phyloP scores from a whole-genome alignment of 1,140 invertebrate genomes.

The Tribolium madens region DNA sequence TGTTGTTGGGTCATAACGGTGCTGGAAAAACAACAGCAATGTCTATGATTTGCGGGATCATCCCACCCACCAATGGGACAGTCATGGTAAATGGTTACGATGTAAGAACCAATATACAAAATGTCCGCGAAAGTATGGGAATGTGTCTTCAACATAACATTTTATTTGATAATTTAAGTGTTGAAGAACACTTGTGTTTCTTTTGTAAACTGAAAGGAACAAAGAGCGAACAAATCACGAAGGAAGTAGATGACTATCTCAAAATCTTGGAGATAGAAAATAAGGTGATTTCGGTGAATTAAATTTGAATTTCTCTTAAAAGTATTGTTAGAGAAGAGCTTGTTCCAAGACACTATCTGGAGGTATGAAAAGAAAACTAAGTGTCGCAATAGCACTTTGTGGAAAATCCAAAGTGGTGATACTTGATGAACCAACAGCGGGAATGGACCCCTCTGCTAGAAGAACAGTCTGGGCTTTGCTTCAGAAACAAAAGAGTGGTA shows the following conservation, averaged over 20 bases:
- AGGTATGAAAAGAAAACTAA: constrained; percentile 87
- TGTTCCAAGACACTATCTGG: constrained; percentile 75
- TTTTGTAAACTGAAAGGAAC: constrained; percentile 84
- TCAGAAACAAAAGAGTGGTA: constrained; percentile 68
- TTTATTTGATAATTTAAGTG: constrained; percentile 90
- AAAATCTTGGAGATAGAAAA: constrained; percentile 67
- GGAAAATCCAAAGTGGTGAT: constrained; percentile 79
- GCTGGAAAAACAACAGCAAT: constrained; percentile 82
- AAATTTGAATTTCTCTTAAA: no score
- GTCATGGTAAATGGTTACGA: constrained; percentile 77
- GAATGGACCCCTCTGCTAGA: constrained; percentile 94
- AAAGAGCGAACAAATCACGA: constrained; percentile 67
- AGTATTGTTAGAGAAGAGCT: no score
- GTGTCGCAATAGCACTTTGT: constrained; percentile 83
- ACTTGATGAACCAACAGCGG: constrained; percentile 94
- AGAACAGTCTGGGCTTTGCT: constrained; percentile 91
- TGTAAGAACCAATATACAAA: constrained; percentile 71
- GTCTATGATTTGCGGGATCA: constrained; percentile 82
- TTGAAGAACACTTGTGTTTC: constrained; percentile 91
- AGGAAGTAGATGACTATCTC: constrained; percentile 70
- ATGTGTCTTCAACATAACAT: constrained; percentile 97
- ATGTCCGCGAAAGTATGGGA: constrained; percentile 79
- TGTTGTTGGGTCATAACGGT: constrained; percentile 83
- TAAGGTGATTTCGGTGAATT: constrained; percentile 65
- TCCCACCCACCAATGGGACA: constrained; percentile 76